Evolutionary conservation across 2,797 vertebrate species (phyloP), one percentile per base, ranked within the genome.

Genomic region (Sciaenops ocellatus): DNA sequence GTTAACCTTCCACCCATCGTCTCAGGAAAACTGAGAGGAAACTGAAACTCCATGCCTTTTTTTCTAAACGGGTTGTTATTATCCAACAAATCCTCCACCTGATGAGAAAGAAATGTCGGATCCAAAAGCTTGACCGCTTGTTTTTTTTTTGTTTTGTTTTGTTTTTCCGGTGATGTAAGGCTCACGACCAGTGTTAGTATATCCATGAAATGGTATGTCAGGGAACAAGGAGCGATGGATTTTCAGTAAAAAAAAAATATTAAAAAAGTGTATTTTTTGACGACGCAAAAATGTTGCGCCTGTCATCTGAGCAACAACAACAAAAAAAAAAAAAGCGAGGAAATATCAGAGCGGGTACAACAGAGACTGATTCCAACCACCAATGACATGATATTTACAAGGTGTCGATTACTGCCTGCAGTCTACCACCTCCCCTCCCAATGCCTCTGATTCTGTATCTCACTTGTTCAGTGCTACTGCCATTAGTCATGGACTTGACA

Each of bases 21-120:
- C 93, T 93, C 92, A 94, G 93, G 93, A 93, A 93, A 90, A 84
- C 92, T 94, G 92, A 94, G 93, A 93, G 86, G 90, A 91, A 93
- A 91, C 76, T 75, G 89, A 91, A 93, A 82, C 87, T 84, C 87
- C 92, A 94, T 92, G 91, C 91, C 93, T 93, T 93, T 94, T 87
- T 93, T 92, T 92, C 88, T 84, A 90, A 93, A 93, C 87, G 90
- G 92, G 91, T 94, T 86, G 69, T 89, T 86, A 66, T 91, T 86
- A 81, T 87, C 91, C 83, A 67, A 38, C 34, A 2, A 73, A 83
- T 48, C 59, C 28, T 86, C 77, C 76, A 70, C 80, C 78, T 16
- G 57, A 79, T 20, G 72, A 88, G 79, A 85, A 82, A 61, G 75
- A 87, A 81, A 71, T 16, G 65, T 79, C 30, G 54, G 73, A 87